phyloP scores from a whole-genome alignment of 2,888 invertebrate genomes.

The Sarcophaga caerulescens region DNA sequence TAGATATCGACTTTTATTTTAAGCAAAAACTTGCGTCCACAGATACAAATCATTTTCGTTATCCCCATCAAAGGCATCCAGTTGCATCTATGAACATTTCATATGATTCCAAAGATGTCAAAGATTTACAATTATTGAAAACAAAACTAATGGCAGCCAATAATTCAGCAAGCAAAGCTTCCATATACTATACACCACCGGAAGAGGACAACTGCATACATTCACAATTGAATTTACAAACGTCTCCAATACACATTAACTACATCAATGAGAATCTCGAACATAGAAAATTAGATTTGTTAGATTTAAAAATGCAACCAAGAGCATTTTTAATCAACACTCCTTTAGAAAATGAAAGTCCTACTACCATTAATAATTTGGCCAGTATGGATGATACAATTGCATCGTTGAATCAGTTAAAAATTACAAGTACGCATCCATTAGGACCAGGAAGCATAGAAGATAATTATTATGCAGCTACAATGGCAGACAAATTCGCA shows the following conservation, averaged over 20 bases:
- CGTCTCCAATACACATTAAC: constrained; percentile 83
- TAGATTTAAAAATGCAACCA: constrained; percentile 74
- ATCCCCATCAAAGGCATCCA: constrained; percentile 39
- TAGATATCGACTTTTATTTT: constrained; percentile 81
- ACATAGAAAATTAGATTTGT: constrained; percentile 74
- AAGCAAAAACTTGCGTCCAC: constrained; percentile 76
- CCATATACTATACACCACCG: constrained; percentile 90
- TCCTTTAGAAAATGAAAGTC: constrained; percentile 56
- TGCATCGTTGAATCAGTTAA: constrained; percentile 70
- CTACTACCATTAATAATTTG: constrained; percentile 56
- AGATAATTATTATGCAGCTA: constrained; percentile 73
- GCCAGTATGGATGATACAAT: constrained; percentile 49
- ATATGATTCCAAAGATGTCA: constrained; percentile 73
- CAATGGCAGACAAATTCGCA: constrained; percentile 60
- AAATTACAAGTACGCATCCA: constrained; percentile 69
- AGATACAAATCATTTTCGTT: constrained; percentile 59
- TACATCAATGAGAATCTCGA: constrained; percentile 79
- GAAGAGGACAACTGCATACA: constrained; percentile 71
- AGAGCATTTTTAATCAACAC: constrained; percentile 69
- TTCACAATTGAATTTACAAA: constrained; percentile 80
- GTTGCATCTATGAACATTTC: constrained; percentile 54
- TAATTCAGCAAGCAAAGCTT: constrained; percentile 85
- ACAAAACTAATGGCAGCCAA: constrained; percentile 75
- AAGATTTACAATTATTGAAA: constrained; percentile 75
- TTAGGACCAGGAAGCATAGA: constrained; percentile 74